Base-by-base conservation (phyloP, 2,113 vertebrate genomes). In the Megaceryle maxima region DNA sequence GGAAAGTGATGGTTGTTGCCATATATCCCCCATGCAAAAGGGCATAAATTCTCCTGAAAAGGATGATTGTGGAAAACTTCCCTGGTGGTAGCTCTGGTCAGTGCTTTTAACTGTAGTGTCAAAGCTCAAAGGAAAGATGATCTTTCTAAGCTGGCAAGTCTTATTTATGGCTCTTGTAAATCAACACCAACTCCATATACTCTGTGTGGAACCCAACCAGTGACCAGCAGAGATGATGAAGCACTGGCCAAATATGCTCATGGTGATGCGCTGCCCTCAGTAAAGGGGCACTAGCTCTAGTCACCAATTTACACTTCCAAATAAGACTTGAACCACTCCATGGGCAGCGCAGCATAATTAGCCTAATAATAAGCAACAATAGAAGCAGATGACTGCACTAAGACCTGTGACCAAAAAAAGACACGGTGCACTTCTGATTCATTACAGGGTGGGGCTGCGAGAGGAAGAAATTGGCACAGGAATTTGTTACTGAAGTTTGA, bases 321-420 rank as follows among this genome's bases (percentile, higher is more conserved):
- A 88, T 97, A 96, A 96, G 88, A 94, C 64, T 51, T 14, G 60
- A 75, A 48, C 57, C 12, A 14, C 37, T 80, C 41, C 44, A 44
- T 2, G 24, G 41, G 83, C 17, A 35, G 72, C 39, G 63, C 79
- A 48, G 48, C 87, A 35, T 43, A 94, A 83, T 46, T 19, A 67
- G 37, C 11, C 70, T 59, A 73, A 92, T 87, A 85, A 24, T 28
- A 80, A 74, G 82, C 85, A 94, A 96, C 92, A 94, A 90, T 28
- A 91, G 82, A 76, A 86, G 73, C 17, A 11, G 68, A 75, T 92
- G 90, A 94, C 76, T 92, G 39, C 73, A 96, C 28, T 62, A 88
- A 94, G 86, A 88, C 88, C 94, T 92, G 90, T 88, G 92, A 92
- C 92, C 79, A 90, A 94, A 96, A 93, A 96, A 96, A 92, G 95